phyloP scores from a whole-genome alignment of 2,888 invertebrate genomes.

The Adineta ricciae region DNA sequence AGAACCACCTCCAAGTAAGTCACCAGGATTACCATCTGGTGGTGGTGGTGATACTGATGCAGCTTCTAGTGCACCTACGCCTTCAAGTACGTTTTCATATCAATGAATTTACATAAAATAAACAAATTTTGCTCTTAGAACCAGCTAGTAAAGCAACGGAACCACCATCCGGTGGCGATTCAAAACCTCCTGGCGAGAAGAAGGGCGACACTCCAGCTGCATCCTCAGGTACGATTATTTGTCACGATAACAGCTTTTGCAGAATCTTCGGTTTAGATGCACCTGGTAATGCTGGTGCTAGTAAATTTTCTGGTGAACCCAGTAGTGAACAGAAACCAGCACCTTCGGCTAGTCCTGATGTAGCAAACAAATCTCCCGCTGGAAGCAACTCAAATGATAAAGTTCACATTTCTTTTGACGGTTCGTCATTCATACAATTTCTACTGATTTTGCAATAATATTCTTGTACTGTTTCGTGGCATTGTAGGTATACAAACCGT shows the following conservation, averaged over 20 bases:
- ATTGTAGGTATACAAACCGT: neutral
- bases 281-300: too few relatives aligned
- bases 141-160: neutral
- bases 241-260: too few relatives aligned
- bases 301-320: too few relatives aligned
- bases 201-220: too few relatives aligned
- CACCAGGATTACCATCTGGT: neutral
- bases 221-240: too few relatives aligned
- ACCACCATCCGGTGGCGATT: neutral
- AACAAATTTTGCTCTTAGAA: neutral
- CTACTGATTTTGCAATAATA: neutral
- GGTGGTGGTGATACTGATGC: neutral
- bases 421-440: neutral
- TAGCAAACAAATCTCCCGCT: neutral
- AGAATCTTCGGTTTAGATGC: too few relatives aligned
- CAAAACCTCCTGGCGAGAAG: neutral
- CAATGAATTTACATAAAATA: neutral
- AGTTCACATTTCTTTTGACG: neutral
- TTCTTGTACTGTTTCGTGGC: neutral
- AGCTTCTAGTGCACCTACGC: neutral
- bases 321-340: neutral
- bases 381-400: neutral
- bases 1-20: neutral
- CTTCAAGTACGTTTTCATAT: neutral
- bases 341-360: neutral